Percentiles rank a stretch among this genome's conserved stretches.
Conservation (phyloP, 2,888 invertebrate genomes). For the Aporophyla lueneburgensis region DNA sequence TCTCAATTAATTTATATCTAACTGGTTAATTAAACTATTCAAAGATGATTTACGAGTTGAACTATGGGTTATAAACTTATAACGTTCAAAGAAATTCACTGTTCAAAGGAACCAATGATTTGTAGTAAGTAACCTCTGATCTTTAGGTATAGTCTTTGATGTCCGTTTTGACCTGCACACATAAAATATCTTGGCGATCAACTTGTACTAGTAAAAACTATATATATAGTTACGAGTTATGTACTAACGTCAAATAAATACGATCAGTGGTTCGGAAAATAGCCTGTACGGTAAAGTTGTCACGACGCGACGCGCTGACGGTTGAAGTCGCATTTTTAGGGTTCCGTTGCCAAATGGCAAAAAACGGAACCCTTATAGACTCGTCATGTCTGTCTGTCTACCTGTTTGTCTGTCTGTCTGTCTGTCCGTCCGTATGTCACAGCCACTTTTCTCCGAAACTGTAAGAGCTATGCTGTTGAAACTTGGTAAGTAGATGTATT, state of each 20-base stretch:
- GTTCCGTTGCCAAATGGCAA: too few species aligned
- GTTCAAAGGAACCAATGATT: constrained; percentile 29
- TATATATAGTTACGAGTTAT: constrained; percentile 60
- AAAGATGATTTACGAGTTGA: constrained; percentile 10
- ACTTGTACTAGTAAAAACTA: constrained; percentile 48
- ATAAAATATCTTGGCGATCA: constrained; percentile 30
- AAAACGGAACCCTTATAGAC: too few species aligned
- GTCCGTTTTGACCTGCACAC: constrained; percentile 39
- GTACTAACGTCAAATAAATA: constrained; percentile 63
- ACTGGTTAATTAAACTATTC: too few species aligned
- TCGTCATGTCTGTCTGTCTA: too few species aligned
- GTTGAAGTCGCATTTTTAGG: constrained; percentile 35
- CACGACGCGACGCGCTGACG: too few species aligned
- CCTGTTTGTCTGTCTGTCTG: too few species aligned
- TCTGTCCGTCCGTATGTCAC: too few species aligned
- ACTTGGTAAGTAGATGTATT: too few species aligned
- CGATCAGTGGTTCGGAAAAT: constrained; percentile 69
- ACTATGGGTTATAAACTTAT: constrained; percentile 13
- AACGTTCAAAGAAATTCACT: constrained; percentile 3
- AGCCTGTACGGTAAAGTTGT: constrained; percentile 53
- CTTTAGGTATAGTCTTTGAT: constrained; percentile 36
- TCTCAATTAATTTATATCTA: too few species aligned
- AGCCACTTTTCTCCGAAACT: too few species aligned
- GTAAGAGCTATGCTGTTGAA: too few species aligned
- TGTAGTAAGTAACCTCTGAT: constrained; percentile 18